Evolutionary conservation across 2,888 invertebrate species (phyloP), one percentile per base, ranked within the genome.

Genomic region (Trachelus troglodyta): DNA sequence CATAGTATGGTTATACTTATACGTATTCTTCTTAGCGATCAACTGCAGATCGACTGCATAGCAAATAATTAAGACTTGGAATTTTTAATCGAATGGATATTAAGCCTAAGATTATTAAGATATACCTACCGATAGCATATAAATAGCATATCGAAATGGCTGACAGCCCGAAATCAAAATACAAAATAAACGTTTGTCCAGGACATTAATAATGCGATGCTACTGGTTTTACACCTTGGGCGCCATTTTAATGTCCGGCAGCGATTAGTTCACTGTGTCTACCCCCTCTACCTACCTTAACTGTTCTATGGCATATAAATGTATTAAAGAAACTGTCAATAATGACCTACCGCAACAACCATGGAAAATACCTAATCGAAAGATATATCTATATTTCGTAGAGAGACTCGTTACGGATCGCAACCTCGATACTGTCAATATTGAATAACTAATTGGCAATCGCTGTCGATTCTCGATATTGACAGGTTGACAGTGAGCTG

Each of bases 131-230:
- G 33, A 71, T 71, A 71, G 71, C 12, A 71, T 71, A 15, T 71
- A 71, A 71, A 71, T 71, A 71, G 71, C 71, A 34, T 71, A 71
- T 71, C 71, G 78, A 85, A 86, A 88, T 88, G 88, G 89, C 88
- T 88, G 85, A 85, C 84, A 85, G 87, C 86, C 87, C 86, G 84
- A 87, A 89, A 89, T 89, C 88, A 88, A 89, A 89, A 89, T 85
- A 81, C 82, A 83, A 87, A 80, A 82, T 85, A 82, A 84, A 84
- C 56, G 56, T 56, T 56, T 56, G 56, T 56, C 56, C 23, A 56
- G 56, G 56, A 56, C 56, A 56, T 56, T 56, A 23, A 56, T 9
- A 56, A 81, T 77, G 56, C 6, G 23, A 23, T 56, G 56, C 56
- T 56, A 9, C 56, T 9, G 56, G 56, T 9, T 56, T 9, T 9